Evolutionary conservation across 2,888 invertebrate species (phyloP).

Genomic region (Tachystola acroxantha): DNA sequence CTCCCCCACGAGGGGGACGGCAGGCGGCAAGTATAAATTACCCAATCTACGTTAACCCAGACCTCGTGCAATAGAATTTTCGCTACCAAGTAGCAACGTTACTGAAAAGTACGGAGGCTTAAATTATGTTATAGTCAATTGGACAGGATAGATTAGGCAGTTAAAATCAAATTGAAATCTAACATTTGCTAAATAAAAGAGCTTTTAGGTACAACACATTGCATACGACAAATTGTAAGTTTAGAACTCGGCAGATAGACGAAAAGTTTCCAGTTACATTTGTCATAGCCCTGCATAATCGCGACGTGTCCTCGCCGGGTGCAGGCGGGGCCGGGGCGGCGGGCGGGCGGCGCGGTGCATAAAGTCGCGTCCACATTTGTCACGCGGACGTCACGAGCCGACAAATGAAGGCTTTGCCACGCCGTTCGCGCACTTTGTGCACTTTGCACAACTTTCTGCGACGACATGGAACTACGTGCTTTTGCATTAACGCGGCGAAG

Average conservation of each 20-base stretch:
- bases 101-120: constrained; percentile 63
- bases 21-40: constrained; percentile 73
- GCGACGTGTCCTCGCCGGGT: constrained; percentile 39
- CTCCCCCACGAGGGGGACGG: constrained; percentile 36
- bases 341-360: constrained; percentile 27
- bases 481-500: constrained; percentile 70
- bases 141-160: constrained; percentile 35
- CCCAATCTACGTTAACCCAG: constrained; percentile 73
- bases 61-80: constrained; percentile 69
- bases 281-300: constrained; percentile 63
- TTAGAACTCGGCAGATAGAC: constrained; percentile 28
- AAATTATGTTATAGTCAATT: constrained; percentile 41
- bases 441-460: constrained; percentile 73
- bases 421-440: constrained; percentile 72
- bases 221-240: constrained; percentile 24
- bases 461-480: constrained; percentile 72
- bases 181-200: constrained; percentile 1
- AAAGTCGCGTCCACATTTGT: constrained; percentile 74
- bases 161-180: constrained; percentile 2
- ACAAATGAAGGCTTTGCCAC: constrained; percentile 77
- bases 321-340: constrained; percentile 3
- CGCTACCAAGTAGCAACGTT: constrained; percentile 56
- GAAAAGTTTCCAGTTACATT: constrained; percentile 44
- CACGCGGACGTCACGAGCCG: constrained; percentile 73
- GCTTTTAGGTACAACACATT: not conserved